Percentiles rank a stretch among this genome's conserved stretches.
phyloP scores from a whole-genome alignment of 1,140 invertebrate species.

The Ctenoplectra terminalis region DNA sequence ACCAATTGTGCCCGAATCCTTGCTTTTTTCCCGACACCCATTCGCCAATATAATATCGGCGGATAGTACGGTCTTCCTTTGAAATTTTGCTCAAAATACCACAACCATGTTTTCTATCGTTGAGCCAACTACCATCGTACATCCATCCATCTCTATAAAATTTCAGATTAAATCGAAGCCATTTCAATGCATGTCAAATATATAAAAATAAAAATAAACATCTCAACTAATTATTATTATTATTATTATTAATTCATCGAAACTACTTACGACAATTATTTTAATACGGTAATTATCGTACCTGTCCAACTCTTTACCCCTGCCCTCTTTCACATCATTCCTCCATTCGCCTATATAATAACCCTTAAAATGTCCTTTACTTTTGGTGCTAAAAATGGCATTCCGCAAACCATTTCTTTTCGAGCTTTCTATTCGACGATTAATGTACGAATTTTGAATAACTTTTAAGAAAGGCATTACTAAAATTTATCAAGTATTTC shows the following conservation, averaged over 20 bases:
- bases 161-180: conserved; percentile 33
- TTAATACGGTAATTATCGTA: conserved; percentile 26
- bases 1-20: conserved; percentile 84
- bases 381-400: conserved; percentile 81
- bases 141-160: conserved; percentile 74
- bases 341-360: conserved; percentile 85
- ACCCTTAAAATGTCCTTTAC: conserved; percentile 65
- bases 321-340: conserved; percentile 83
- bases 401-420: conserved; percentile 82
- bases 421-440: conserved; percentile 29
- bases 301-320: conserved; percentile 56
- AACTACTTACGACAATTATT: not conserved
- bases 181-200: conserved; percentile 7
- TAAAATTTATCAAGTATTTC: not conserved
- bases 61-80: conserved; percentile 19
- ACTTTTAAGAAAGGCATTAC: conserved; percentile 56
- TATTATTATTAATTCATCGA: not conserved
- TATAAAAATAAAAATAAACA: conserved; percentile 19
- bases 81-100: conserved; percentile 68
- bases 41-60: conserved; percentile 76
- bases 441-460: conserved; percentile 19
- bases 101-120: conserved; percentile 76
- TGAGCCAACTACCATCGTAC: conserved; percentile 83
- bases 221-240: conserved; percentile 1
- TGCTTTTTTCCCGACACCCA: conserved; percentile 84